A percentile compares a stretch with the other conserved stretches of the same genome.
phyloP scores from a whole-genome alignment of 2,888 invertebrate genomes.

The Chaitophorus viminalis region DNA sequence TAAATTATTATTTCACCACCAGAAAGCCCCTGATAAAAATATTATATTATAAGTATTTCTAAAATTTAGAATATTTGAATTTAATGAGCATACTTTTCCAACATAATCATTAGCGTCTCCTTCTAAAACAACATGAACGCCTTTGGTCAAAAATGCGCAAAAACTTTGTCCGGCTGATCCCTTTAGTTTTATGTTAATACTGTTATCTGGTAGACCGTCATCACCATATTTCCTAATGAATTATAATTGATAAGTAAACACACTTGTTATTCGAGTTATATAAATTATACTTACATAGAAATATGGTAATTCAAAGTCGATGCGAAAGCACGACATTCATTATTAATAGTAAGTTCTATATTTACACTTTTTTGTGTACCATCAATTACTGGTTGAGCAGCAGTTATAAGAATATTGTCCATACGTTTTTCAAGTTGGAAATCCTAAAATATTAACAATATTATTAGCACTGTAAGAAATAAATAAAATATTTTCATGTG shows the following conservation, averaged over 20 bases:
- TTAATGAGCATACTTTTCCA: constrained; percentile 75
- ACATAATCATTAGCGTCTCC: constrained; percentile 99
- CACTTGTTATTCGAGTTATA: not conserved
- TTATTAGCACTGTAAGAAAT: not conserved
- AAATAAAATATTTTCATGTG: not conserved
- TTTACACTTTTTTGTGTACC: constrained; percentile 77
- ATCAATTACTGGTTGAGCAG: constrained; percentile 78
- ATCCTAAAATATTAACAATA: constrained; percentile 71
- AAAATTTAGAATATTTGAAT: constrained; percentile 27
- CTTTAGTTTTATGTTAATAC: constrained; percentile 82
- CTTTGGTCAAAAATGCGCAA: constrained; percentile 94
- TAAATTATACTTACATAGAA: constrained; percentile 79
- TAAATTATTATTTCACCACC: constrained; percentile 94
- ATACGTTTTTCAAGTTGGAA: constrained; percentile 86
- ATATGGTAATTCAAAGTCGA: constrained; percentile 94
- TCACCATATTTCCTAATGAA: constrained; percentile 83
- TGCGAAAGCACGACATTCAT: constrained; percentile 92
- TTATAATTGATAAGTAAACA: constrained; percentile 18
- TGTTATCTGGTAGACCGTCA: constrained; percentile 82
- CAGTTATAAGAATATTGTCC: constrained; percentile 81
- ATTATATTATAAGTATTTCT: constrained; percentile 25
- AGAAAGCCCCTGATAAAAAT: constrained; percentile 78
- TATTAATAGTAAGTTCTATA: constrained; percentile 83
- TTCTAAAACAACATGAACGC: constrained; percentile 88
- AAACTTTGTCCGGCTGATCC: constrained; percentile 99